Evolutionary conservation across 2,113 vertebrate genomes (phyloP), one percentile per base, ranked within the genome.

Genomic region (Elephantulus edwardii): DNA sequence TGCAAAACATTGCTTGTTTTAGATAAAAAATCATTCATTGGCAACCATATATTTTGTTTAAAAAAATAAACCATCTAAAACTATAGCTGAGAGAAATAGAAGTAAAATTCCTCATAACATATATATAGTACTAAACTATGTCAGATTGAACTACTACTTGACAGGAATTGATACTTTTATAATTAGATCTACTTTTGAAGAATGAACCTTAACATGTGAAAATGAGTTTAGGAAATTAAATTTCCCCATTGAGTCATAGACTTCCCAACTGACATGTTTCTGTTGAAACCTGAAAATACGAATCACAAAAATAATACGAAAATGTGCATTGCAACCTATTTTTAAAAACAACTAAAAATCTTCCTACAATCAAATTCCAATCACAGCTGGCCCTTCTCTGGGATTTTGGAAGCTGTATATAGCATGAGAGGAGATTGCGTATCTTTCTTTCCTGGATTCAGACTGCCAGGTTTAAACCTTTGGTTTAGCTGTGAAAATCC

Each of bases 181-280:
- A 81, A 93, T 52, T 62, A n/a, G 9, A 90, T 75, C 35, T 83
- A 33, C 19, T 92, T 86, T 91, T 50, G 84, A 91, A 80, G 12
- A 77, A 16, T 52, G n/a, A 70, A 8, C 11, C 56, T 81, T 82
- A 71, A 40, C 84, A 74, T 91, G 40, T 89, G 56, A 75, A 89
- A 72, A 86, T 86, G 26, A 94, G 11, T 81, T 70, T 74, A 62
- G 48, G 48, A 90, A 85, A n/a, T 89, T 66, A 83, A 78, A 86
- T 83, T 40, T 13, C 7, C 28, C 46, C 48, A 54, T 40, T 20
- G 38, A 46, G 81, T 84, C 14, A 77, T 42, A 89, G 75, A 38
- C 13, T 84, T 26, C 35, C 64, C 66, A 56, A 4, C 12, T 71
- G 4, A 19, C 58, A 46, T 50, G 62, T 56, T 26, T 20, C 28